Base-by-base conservation (phyloP, 1,140 invertebrate genomes). In the Cydia fagiglandana region DNA sequence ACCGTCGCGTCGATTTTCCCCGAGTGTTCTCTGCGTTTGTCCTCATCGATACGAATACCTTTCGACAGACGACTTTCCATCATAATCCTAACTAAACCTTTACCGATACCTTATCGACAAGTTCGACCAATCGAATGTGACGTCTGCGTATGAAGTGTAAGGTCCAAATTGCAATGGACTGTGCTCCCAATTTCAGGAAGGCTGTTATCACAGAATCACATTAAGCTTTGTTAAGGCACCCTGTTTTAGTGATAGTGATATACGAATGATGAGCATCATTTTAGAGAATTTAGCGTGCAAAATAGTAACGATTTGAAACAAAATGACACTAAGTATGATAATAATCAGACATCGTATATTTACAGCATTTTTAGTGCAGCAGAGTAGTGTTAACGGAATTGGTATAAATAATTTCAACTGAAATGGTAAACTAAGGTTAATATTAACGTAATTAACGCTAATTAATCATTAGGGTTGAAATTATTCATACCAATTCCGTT, bases 51-150 rank as follows among this genome's bases (percentile, higher is more conserved):
- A 20, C 73, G 53, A 56, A 64, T 64, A 38, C 74, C 34, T 61
- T 61, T 41, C 56, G 80, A 79, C 78, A 83, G 75, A 79, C 76
- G 77, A 83, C 79, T 78, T 78, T 78, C 75, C 77, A 77, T 79
- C 77, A 79, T 83, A 83, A 81, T 76, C 80, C 77, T 38, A 34
- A 64, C 77, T 79, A 78, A 78, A 76, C 66, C 75, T 76, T 76
- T 77, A 79, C 79, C 73, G 45, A 73, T 76, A 76, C 70, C 24
- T 76, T 76, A 78, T 79, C 64, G 66, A 66, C 66, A 53, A 53
- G 12, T 20, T 17, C 24, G n/a, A 47, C 73, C 30, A 74, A 45
- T 34, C 75, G 24, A 79, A 77, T 77, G 24, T 47, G 38, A 75
- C 56, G 64, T 41, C 17, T 81, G 75, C 75, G 38, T 12, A 75